Evolutionary conservation across 2,113 vertebrate genomes (phyloP), one percentile per base, ranked within the genome.

Genomic region (Pycnonotus jocosus): DNA sequence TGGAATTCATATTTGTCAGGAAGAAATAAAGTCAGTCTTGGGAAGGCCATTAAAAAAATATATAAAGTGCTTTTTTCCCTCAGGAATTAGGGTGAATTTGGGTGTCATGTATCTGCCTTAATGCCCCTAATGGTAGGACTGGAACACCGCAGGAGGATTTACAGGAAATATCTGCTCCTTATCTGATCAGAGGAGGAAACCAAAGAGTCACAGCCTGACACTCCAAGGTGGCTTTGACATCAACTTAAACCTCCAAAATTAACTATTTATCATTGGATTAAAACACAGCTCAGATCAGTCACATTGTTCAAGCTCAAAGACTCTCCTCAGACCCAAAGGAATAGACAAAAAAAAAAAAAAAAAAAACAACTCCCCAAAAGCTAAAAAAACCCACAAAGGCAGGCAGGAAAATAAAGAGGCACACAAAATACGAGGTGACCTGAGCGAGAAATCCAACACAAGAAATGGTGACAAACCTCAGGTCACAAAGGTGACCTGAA

Each of bases 91-190:
- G 74, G 56, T 83, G 88, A 88, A 93, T 88, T 90, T 86, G 72
- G 88, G 95, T 95, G 93, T 97, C 96, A 78, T 60, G 92, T 95
- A 6, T 96, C 95, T 88, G 86, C 44, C 86, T 93, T 86, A 83
- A 88, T 92, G 91, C 92, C 93, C 93, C 86, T 95, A 90, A 94
- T 92, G 85, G 85, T 47, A 68, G 31, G 53, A 61, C 93, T 88
- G 69, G 90, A 90, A 51, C 68, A 60, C 71, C 40, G 47, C 58
- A 74, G 56, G 14, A 93, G 68, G 79, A 72, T 81, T 90, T 71
- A 94, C 94, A 97, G 94, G 95, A 96, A 97, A 94, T 95, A 95
- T 88, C 90, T 95, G 44, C 56, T 88, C 90, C 82, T 90, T 96
- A 96, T 95, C 93, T 94, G 93, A 94, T 97, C 42, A 65, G 60